These are phyloP conservation scores for Plebejus melissa DNA, from an alignment of 2,888 invertebrate species.

Conservation along the genomic window DNA sequence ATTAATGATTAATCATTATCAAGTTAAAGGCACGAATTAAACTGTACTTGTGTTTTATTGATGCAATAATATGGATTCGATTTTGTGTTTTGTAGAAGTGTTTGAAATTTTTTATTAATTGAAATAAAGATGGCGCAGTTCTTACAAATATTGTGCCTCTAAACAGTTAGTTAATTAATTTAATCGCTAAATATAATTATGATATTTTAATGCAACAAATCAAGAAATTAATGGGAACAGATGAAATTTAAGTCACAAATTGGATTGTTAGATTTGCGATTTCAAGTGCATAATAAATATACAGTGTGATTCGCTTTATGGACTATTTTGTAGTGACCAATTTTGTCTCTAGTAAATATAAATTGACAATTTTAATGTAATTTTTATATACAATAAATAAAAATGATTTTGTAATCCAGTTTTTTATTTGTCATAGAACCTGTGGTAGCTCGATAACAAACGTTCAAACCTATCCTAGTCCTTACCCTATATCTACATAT, in stretches of 20 bases:
- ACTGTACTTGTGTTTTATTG: background rate
- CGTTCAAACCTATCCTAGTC: no score
- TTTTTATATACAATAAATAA: slow-evolving; percentile 80
- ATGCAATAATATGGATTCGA: background rate
- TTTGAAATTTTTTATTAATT: background rate
- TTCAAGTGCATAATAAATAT: slow-evolving; percentile 65
- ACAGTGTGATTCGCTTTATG: slow-evolving; percentile 70
- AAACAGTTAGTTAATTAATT: no score
- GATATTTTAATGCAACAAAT: background rate
- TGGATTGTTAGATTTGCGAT: slow-evolving; percentile 53
- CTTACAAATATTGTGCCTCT: background rate
- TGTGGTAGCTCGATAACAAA: background rate
- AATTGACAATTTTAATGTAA: slow-evolving; percentile 79
- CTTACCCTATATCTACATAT: background rate
- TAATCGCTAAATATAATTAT: background rate
- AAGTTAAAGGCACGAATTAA: background rate
- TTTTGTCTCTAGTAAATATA: slow-evolving; percentile 70
- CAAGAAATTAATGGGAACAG: background rate
- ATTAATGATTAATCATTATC: background rate
- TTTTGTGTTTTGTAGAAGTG: background rate
- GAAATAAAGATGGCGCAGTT: background rate
- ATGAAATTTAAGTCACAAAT: background rate
- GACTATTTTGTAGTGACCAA: slow-evolving; percentile 79
- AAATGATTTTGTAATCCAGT: slow-evolving; percentile 39
- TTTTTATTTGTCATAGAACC: slow-evolving; percentile 44